Percentiles rank a stretch among this genome's conserved stretches.
phyloP scores from a whole-genome alignment of 2,113 vertebrate species.

The Chamaea fasciata region DNA sequence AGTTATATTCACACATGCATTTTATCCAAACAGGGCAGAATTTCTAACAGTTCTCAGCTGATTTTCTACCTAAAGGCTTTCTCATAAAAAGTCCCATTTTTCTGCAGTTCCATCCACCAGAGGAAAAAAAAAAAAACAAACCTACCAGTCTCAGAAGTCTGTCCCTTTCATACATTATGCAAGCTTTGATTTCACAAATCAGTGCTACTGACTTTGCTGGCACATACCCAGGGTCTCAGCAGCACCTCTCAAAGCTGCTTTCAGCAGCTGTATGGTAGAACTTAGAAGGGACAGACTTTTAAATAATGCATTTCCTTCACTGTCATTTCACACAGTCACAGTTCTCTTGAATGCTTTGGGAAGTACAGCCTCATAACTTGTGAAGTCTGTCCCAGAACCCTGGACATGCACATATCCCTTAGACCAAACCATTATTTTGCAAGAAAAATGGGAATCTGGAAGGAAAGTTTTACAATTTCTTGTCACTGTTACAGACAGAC shows the following conservation, averaged over 20 bases:
- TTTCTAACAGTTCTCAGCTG: neutral
- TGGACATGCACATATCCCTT: neutral
- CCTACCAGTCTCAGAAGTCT: neutral
- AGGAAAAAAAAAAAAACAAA: neutral
- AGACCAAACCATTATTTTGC: neutral
- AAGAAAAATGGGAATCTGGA: neutral
- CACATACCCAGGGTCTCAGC: neutral
- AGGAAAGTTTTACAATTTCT: neutral
- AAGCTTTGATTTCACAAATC: neutral
- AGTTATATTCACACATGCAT: neutral
- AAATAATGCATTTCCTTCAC: neutral
- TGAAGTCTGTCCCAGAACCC: neutral
- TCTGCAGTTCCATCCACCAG: neutral
- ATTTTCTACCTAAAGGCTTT: neutral
- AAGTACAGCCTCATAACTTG: neutral
- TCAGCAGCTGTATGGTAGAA: neutral
- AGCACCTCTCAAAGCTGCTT: neutral
- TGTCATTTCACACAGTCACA: neutral
- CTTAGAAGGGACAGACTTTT: neutral
- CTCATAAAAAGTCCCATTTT: neutral
- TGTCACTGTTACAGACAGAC: neutral
- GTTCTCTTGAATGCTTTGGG: neutral
- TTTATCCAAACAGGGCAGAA: neutral
- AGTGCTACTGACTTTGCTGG: neutral
- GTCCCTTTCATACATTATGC: neutral